Conservation (phyloP, 2,888 invertebrate genomes). For the Conomelus anceps region DNA sequence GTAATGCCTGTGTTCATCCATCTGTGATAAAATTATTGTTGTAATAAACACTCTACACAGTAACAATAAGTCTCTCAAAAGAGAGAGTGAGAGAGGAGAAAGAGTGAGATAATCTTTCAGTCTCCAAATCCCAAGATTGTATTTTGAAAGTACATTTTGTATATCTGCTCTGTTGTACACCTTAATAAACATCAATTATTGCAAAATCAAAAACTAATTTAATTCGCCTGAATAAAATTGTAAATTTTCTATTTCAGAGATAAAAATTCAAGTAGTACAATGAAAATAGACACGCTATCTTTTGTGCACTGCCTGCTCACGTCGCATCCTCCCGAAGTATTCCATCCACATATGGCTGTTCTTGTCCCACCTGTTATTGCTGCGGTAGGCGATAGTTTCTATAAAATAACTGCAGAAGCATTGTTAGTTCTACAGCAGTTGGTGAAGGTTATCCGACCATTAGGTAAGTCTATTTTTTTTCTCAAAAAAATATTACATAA, state of each 20-base stretch:
- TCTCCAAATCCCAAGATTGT: too few species aligned
- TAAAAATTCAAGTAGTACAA: constrained; percentile 90
- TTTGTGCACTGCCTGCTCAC: constrained; percentile 81
- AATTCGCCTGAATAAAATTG: not conserved
- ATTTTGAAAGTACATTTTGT: too few species aligned
- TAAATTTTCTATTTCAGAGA: constrained; percentile 51
- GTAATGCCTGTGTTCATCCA: too few species aligned
- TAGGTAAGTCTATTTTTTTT: constrained; percentile 49
- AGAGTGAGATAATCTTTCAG: too few species aligned
- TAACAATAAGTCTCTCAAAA: too few species aligned
- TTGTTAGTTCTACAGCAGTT: constrained; percentile 86
- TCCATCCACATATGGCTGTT: constrained; percentile 71
- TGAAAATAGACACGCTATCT: constrained; percentile 94
- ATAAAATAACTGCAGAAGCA: constrained; percentile 97
- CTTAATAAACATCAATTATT: too few species aligned
- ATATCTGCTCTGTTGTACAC: too few species aligned
- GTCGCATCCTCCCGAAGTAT: constrained; percentile 69
- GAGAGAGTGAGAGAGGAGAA: too few species aligned
- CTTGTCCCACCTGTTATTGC: constrained; percentile 78
- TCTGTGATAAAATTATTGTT: too few species aligned
- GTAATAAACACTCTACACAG: too few species aligned
- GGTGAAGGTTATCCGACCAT: constrained; percentile 86
- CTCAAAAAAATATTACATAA: not conserved
- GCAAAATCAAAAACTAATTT: constrained; percentile 10
- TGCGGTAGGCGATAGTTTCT: constrained; percentile 92